Percentiles rank a stretch among this genome's conserved stretches.
These are phyloP conservation scores for Plotosus lineatus DNA, from an alignment of 2,113 vertebrate species.

Conservation along the genomic window DNA sequence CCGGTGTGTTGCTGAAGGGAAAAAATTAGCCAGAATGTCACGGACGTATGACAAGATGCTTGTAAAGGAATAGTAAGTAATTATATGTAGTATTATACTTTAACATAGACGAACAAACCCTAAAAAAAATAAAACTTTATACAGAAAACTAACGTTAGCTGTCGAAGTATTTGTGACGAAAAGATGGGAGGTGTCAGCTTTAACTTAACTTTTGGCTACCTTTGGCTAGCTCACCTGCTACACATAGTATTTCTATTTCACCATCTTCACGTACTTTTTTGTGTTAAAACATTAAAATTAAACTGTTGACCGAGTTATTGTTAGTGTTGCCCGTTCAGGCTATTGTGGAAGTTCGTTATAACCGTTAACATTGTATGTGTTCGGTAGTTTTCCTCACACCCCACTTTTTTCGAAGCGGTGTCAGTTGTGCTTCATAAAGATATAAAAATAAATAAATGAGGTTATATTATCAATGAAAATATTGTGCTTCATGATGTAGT, in stretches of 20 bases:
- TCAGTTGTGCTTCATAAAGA: not conserved
- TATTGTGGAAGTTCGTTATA: not conserved
- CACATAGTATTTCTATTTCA: not conserved
- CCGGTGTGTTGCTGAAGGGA: not conserved
- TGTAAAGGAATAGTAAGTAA: constrained; percentile 74
- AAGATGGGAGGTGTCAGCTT: constrained; percentile 1
- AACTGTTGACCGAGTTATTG: too few relatives aligned
- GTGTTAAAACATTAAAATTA: not conserved
- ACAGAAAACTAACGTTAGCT: not conserved
- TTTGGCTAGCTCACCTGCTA: not conserved
- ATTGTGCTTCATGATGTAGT: too few relatives aligned
- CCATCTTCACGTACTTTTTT: too few relatives aligned
- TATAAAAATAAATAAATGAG: not conserved
- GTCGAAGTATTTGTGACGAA: not conserved
- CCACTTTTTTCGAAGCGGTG: too few relatives aligned
- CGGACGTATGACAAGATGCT: constrained; percentile 60
- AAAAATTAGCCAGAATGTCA: constrained; percentile 19
- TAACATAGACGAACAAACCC: not conserved
- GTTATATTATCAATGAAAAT: not conserved
- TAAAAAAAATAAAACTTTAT: not conserved
- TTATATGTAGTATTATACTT: not conserved
- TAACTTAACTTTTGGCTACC: not conserved
- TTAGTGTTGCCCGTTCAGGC: not conserved
- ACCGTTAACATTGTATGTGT: not conserved
- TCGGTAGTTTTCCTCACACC: not conserved